Percentiles rank a stretch among this genome's conserved stretches.
These are phyloP conservation scores for Nycteola revayana DNA, from an alignment of 2,888 invertebrate genomes.

Conservation along the genomic window DNA sequence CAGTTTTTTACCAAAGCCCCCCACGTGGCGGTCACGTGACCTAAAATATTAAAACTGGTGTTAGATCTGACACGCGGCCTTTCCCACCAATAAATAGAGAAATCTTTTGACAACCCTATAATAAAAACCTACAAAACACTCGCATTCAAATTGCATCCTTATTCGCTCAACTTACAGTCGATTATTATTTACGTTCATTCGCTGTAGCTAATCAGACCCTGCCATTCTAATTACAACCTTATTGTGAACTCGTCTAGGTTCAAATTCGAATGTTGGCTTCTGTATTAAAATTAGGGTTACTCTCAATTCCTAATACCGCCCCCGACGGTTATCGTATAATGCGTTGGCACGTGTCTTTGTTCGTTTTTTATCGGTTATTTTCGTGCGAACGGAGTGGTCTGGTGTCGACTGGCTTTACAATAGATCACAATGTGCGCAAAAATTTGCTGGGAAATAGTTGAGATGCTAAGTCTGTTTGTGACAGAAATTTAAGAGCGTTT, in stretches of 20 bases:
- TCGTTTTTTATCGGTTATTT: constrained; percentile 75
- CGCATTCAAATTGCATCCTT: constrained; percentile 31
- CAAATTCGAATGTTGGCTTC: constrained; percentile 20
- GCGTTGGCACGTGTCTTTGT: constrained; percentile 67
- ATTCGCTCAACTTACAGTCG: constrained; percentile 1
- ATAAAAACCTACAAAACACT: constrained; percentile 19
- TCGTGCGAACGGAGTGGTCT: constrained; percentile 77
- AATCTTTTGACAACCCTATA: constrained; percentile 64
- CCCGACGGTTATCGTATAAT: constrained; percentile 80
- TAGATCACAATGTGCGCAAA: constrained; percentile 38
- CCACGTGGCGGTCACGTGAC: constrained; percentile 70
- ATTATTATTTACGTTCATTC: no score
- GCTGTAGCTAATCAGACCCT: not conserved
- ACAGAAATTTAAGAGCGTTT: constrained; percentile 19
- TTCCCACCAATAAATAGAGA: constrained; percentile 81
- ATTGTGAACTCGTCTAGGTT: constrained; percentile 13
- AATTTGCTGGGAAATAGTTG: constrained; percentile 20
- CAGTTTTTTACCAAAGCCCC: constrained; percentile 77
- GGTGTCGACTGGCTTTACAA: constrained; percentile 60
- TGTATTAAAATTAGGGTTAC: constrained; percentile 65
- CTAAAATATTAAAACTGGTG: constrained; percentile 80
- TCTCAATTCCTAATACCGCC: constrained; percentile 73
- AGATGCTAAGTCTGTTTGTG: constrained; percentile 20
- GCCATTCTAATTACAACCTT: constrained; percentile 28
- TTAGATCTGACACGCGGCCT: constrained; percentile 79